Evolutionary conservation across 2,113 vertebrate species (phyloP).

Genomic region (Gambusia affinis): DNA sequence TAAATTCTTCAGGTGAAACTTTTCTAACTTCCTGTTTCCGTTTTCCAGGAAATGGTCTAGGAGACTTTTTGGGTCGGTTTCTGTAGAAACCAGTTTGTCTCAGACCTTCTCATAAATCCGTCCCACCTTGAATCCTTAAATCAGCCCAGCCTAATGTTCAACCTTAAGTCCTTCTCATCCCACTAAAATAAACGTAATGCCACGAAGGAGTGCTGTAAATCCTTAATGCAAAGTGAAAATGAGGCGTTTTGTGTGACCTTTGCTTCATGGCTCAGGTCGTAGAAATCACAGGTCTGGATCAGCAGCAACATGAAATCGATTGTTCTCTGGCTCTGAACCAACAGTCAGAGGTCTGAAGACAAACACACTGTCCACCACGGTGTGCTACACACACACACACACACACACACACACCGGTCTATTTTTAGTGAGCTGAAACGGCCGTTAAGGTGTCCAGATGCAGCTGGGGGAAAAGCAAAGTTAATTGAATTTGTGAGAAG

Average conservation of each 20-base stretch:
- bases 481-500: constrained; percentile 79
- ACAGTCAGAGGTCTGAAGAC: not conserved
- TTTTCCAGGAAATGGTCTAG: constrained; percentile 60
- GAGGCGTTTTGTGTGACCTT: not conserved
- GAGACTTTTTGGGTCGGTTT: constrained; percentile 54
- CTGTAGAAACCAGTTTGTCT: constrained; percentile 44
- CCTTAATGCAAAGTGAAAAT: constrained; percentile 1
- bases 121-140: not conserved
- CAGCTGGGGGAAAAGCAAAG: constrained; percentile 63
- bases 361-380: constrained; percentile 2
- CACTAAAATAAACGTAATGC: not conserved
- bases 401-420: constrained; percentile 27
- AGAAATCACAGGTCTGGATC: constrained; percentile 9
- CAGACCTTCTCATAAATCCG: constrained; percentile 29
- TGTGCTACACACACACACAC: constrained; percentile 11
- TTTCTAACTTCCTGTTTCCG: not conserved
- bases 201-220: not conserved
- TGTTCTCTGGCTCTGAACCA: not conserved
- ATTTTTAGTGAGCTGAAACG: constrained; percentile 70
- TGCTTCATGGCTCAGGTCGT: not conserved
- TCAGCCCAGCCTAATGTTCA: not conserved
- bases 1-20: too few species aligned
- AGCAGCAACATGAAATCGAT: constrained; percentile 8
- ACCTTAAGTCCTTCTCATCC: not conserved
- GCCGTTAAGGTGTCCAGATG: constrained; percentile 64